Conservation (phyloP, 2,113 vertebrate genomes). For the Lichenostomus cassidix region DNA sequence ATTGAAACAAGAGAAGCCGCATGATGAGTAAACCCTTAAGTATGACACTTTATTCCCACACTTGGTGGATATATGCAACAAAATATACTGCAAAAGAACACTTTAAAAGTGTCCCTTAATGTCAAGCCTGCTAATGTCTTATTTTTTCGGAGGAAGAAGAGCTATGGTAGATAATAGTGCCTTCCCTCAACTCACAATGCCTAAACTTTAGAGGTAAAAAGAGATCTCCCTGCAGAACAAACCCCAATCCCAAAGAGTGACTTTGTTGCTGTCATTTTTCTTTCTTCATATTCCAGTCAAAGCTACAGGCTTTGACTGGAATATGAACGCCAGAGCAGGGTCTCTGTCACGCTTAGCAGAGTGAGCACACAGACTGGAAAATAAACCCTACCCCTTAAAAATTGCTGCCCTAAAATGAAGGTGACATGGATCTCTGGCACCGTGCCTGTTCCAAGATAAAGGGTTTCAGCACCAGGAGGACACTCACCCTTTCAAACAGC, state of each 20-base stretch:
- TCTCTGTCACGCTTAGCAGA: not conserved
- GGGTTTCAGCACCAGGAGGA: not conserved
- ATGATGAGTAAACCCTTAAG: not conserved
- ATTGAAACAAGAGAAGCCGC: not conserved
- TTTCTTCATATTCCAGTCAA: not conserved
- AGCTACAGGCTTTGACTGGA: not conserved
- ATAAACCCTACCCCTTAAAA: not conserved
- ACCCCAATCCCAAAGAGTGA: not conserved
- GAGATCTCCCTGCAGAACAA: not conserved
- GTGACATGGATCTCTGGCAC: not conserved
- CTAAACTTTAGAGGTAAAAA: not conserved
- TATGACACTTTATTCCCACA: not conserved
- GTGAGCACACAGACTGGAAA: not conserved
- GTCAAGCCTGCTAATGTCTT: not conserved
- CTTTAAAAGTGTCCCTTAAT: not conserved
- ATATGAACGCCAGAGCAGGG: accelerated
- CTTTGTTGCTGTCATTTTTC: not conserved
- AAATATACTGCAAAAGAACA: not conserved
- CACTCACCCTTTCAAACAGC: not conserved
- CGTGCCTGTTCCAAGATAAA: not conserved
- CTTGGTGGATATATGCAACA: not conserved
- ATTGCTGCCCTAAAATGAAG: not conserved
- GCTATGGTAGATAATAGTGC: not conserved
- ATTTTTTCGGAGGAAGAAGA: not conserved
- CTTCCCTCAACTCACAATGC: not conserved